Evolutionary conservation across 1,140 invertebrate species (phyloP).

Genomic region (Trichoplusia ni): DNA sequence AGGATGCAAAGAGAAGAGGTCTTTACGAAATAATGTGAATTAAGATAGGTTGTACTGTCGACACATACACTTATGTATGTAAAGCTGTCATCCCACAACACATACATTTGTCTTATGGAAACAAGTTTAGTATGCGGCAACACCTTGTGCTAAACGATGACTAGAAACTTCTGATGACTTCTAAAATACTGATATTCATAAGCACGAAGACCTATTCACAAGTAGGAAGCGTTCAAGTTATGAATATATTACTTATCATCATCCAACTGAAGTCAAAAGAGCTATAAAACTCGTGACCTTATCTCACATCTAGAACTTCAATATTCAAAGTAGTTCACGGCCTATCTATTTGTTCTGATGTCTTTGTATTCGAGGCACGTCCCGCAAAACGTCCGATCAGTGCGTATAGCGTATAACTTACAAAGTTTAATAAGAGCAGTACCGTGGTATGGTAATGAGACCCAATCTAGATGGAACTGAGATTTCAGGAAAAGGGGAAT

Average conservation of each 20-base stretch:
- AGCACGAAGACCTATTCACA: not conserved
- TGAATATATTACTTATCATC: not conserved
- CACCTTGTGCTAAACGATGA: too few relatives aligned
- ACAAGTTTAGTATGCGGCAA: too few relatives aligned
- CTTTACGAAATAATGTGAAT: too few relatives aligned
- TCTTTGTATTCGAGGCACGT: not conserved
- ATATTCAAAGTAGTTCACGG: not conserved
- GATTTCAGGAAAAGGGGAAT: not conserved
- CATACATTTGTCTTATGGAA: too few relatives aligned
- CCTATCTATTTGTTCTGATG: not conserved
- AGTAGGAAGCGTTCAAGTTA: not conserved
- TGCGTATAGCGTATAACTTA: slow-evolving; percentile 16
- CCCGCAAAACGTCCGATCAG: slow-evolving; percentile 13
- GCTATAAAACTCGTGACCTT: too few relatives aligned
- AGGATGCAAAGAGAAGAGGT: too few relatives aligned
- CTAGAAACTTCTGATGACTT: too few relatives aligned
- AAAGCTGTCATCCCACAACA: too few relatives aligned
- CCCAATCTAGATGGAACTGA: not conserved
- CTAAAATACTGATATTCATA: not conserved
- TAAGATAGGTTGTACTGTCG: too few relatives aligned
- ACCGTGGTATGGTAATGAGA: slow-evolving; percentile 7
- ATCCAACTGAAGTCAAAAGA: too few relatives aligned
- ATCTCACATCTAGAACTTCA: too few relatives aligned
- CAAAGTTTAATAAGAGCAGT: slow-evolving; percentile 17
- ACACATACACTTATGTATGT: too few relatives aligned